Conservation (phyloP, 2,113 vertebrate species). For the Pogonocichla stellata region DNA sequence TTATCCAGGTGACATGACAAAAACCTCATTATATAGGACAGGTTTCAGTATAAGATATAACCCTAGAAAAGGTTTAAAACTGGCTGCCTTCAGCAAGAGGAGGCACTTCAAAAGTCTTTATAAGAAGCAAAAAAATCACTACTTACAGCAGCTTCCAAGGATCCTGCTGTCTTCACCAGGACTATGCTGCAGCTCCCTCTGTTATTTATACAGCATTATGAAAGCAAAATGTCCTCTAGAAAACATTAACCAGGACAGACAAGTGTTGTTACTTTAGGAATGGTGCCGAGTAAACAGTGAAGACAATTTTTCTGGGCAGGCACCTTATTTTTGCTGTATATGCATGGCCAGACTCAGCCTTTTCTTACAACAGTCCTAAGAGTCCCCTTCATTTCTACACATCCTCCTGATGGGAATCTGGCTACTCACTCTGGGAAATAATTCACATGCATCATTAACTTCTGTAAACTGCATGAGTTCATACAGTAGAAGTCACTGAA, state of each 20-base stretch:
- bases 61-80: neutral
- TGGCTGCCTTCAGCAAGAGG: neutral
- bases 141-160: constrained; percentile 51
- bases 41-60: neutral
- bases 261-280: constrained; percentile 3
- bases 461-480: neutral
- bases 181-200: neutral
- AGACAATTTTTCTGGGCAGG: neutral
- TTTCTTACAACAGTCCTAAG: neutral
- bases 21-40: neutral
- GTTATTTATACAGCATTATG: constrained; percentile 59
- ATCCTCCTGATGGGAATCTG: neutral
- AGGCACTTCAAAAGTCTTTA: neutral
- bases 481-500: neutral
- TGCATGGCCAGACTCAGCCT: neutral
- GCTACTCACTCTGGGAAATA: neutral
- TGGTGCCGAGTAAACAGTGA: constrained; percentile 37
- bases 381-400: neutral
- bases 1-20: neutral
- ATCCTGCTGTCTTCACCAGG: neutral
- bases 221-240: constrained; percentile 25
- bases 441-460: neutral
- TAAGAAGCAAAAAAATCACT: neutral
- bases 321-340: constrained; percentile 16
- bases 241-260: constrained; percentile 63